Percentiles rank a stretch among this genome's conserved stretches.
phyloP scores from a whole-genome alignment of 2,888 invertebrate species.

The Ganaspis brasiliensis region DNA sequence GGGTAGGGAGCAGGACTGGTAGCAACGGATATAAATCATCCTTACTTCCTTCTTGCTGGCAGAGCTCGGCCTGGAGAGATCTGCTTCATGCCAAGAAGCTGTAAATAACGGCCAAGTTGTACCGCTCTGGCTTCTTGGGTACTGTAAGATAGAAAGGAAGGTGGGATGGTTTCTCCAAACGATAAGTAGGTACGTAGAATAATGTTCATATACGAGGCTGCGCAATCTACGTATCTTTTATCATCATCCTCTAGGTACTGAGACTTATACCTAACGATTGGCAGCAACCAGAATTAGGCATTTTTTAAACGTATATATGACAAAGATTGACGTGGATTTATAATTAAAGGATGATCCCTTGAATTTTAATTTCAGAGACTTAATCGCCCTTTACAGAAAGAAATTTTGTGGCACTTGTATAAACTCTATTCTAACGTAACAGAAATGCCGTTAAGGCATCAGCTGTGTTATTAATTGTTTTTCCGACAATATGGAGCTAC shows the following conservation, averaged over 20 bases:
- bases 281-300: background rate
- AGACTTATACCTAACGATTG: background rate
- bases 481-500: no score
- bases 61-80: conserved; percentile 71
- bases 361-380: no score
- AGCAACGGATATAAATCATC: conserved; percentile 81
- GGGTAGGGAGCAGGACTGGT: conserved; percentile 80
- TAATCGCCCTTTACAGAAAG: no score
- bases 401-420: no score
- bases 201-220: background rate
- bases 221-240: conserved; percentile 23
- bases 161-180: conserved; percentile 10
- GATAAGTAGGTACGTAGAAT: conserved; percentile 26
- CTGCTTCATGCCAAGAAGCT: conserved; percentile 78
- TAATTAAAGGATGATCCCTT: no score
- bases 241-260: conserved; percentile 4
- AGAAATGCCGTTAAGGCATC: no score
- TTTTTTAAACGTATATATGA: background rate
- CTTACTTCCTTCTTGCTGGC: conserved; percentile 79
- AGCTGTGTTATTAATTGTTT: no score
- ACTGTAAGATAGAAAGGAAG: conserved; percentile 42
- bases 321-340: no score
- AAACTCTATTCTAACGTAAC: no score
- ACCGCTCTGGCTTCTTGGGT: conserved; percentile 56
- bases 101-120: conserved; percentile 76